Conservation (phyloP, 1,140 invertebrate species). For the Plodia interpunctella region DNA sequence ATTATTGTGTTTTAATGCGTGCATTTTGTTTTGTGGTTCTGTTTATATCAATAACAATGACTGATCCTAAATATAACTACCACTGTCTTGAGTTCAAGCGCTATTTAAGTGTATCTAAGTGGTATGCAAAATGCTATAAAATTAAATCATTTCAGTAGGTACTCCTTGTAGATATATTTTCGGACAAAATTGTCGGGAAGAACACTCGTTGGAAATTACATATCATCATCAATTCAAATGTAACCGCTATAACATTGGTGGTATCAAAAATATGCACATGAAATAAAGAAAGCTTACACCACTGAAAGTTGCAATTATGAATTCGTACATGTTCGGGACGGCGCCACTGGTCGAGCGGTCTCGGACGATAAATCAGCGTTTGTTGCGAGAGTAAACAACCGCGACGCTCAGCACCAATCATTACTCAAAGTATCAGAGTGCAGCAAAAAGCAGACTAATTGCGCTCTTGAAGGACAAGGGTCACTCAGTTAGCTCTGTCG, state of each 20-base stretch:
- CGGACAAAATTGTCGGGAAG: too few relatives aligned
- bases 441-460: slow-evolving; percentile 72
- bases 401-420: slow-evolving; percentile 51
- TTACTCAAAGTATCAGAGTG: slow-evolving; percentile 68
- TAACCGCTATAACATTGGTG: background rate
- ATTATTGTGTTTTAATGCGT: slow-evolving; percentile 43
- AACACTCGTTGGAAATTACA: too few relatives aligned
- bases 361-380: slow-evolving; percentile 58
- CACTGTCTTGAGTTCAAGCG: background rate
- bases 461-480: slow-evolving; percentile 69
- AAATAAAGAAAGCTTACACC: too few relatives aligned
- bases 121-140: too few relatives aligned
- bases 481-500: slow-evolving; percentile 53
- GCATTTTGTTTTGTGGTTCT: slow-evolving; percentile 14
- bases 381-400: slow-evolving; percentile 60
- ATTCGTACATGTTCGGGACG: slow-evolving; percentile 17
- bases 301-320: slow-evolving; percentile 29
- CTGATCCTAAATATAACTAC: background rate
- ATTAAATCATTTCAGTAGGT: too few relatives aligned
- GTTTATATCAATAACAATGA: slow-evolving; percentile 12
- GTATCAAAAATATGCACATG: too few relatives aligned
- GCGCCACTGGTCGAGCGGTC: background rate
- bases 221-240: too few relatives aligned
- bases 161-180: too few relatives aligned
- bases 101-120: background rate